A percentile compares a stretch with the other conserved stretches of the same genome.
These are phyloP conservation scores for Stenopsyche tienmushanensis DNA, from an alignment of 1,140 invertebrate genomes.

Conservation along the genomic window DNA sequence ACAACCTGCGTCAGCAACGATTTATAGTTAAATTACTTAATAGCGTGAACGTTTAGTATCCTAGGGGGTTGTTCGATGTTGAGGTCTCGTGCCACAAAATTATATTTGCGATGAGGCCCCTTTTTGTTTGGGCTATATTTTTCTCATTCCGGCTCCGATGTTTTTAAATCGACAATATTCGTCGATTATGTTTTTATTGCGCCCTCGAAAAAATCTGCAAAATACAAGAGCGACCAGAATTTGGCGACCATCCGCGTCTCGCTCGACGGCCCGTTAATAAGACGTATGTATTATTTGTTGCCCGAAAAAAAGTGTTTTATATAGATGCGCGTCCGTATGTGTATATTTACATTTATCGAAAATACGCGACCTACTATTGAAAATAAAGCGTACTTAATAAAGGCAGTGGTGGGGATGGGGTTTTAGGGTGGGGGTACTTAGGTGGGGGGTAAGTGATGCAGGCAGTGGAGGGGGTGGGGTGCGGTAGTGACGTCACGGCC, in stretches of 20 bases:
- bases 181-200: too few relatives aligned
- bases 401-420: not conserved
- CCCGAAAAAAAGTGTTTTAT: not conserved
- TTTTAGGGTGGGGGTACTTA: not conserved
- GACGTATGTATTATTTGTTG: too few relatives aligned
- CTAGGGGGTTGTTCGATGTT: not conserved
- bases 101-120: too few relatives aligned
- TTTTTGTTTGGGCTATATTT: too few relatives aligned
- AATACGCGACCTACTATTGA: constrained; percentile 22
- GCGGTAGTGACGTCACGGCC: constrained; percentile 24
- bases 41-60: not conserved
- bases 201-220: too few relatives aligned
- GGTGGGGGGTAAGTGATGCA: not conserved
- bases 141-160: too few relatives aligned
- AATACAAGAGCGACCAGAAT: too few relatives aligned
- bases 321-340: not conserved
- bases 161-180: too few relatives aligned
- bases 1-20: not conserved
- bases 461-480: not conserved
- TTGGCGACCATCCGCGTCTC: too few relatives aligned
- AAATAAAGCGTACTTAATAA: constrained; percentile 28
- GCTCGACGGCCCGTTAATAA: too few relatives aligned
- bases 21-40: not conserved
- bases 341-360: constrained; percentile 5
- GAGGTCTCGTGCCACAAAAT: not conserved